These are phyloP conservation scores for Euura saliciscinereae DNA, from an alignment of 1,140 invertebrate genomes.

Conservation along the genomic window DNA sequence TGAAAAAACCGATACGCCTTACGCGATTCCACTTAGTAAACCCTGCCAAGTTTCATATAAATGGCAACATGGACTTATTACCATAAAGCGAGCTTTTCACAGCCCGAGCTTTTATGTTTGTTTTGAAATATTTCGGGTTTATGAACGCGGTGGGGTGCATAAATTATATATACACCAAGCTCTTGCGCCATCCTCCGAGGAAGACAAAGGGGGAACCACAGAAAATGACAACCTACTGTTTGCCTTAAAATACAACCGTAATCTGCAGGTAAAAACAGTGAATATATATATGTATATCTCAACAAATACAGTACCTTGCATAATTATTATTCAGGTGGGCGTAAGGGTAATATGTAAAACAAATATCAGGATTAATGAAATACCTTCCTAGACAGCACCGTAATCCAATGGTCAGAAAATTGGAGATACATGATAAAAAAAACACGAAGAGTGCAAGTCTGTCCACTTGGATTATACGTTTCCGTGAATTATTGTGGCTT, in stretches of 20 bases:
- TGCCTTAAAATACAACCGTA: background rate
- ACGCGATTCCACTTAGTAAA: constrained; percentile 9
- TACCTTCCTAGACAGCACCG: background rate
- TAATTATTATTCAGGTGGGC: background rate
- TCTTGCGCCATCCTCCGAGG: background rate
- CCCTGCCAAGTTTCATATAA: constrained; percentile 9
- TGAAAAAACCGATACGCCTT: constrained; percentile 4
- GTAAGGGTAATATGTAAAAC: background rate
- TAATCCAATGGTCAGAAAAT: background rate
- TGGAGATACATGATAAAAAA: background rate
- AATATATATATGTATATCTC: too few relatives aligned
- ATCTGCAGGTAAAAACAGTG: background rate
- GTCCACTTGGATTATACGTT: too few relatives aligned
- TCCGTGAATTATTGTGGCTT: too few relatives aligned
- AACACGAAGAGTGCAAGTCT: too few relatives aligned
- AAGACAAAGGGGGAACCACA: constrained; percentile 1
- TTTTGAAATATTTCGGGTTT: constrained; percentile 54
- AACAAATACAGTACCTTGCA: too few relatives aligned
- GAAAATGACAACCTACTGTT: constrained; percentile 7
- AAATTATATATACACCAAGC: constrained; percentile 45
- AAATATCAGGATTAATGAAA: background rate
- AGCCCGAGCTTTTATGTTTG: constrained; percentile 46
- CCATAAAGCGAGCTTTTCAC: constrained; percentile 19
- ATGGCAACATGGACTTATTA: constrained; percentile 10
- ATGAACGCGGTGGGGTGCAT: constrained; percentile 51